Evolutionary conservation across 2,888 invertebrate species (phyloP).

Genomic region (Nymphalis urticae): DNA sequence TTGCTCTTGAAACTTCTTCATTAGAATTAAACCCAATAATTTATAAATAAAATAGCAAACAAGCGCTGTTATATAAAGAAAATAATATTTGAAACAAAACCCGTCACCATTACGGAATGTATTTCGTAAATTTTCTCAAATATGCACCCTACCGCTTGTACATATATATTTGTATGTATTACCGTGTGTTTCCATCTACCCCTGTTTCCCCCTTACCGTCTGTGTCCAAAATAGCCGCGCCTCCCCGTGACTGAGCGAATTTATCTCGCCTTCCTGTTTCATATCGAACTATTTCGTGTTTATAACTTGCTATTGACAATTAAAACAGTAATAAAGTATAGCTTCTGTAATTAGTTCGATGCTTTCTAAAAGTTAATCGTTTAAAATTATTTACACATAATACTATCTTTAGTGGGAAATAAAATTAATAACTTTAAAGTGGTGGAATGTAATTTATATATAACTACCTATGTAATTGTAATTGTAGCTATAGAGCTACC

Average conservation of each 20-base stretch:
- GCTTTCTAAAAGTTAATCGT: no score
- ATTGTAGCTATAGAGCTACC: no score
- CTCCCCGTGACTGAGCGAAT: slow-evolving; percentile 35
- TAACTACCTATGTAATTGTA: no score
- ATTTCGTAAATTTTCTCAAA: slow-evolving; percentile 35
- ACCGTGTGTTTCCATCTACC: slow-evolving; percentile 8
- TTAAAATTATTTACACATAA: no score
- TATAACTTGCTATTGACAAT: background rate
- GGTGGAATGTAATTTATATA: no score
- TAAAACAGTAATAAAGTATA: background rate
- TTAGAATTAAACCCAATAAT: no score
- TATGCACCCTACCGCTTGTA: slow-evolving; percentile 22
- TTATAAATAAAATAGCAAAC: no score
- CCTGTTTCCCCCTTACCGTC: slow-evolving; percentile 41
- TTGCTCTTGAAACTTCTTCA: no score
- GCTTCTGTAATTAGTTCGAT: background rate
- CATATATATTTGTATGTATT: slow-evolving; percentile 5
- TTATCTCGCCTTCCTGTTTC: slow-evolving; percentile 14
- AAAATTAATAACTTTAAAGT: no score
- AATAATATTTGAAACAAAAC: slow-evolving; percentile 9
- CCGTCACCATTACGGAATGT: slow-evolving; percentile 25
- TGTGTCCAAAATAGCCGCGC: slow-evolving; percentile 48
- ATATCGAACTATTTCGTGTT: slow-evolving; percentile 9
- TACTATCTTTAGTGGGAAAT: no score
- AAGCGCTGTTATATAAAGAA: background rate